phyloP scores from a whole-genome alignment of 2,797 vertebrate genomes.

The Sebastes matsubarae region DNA sequence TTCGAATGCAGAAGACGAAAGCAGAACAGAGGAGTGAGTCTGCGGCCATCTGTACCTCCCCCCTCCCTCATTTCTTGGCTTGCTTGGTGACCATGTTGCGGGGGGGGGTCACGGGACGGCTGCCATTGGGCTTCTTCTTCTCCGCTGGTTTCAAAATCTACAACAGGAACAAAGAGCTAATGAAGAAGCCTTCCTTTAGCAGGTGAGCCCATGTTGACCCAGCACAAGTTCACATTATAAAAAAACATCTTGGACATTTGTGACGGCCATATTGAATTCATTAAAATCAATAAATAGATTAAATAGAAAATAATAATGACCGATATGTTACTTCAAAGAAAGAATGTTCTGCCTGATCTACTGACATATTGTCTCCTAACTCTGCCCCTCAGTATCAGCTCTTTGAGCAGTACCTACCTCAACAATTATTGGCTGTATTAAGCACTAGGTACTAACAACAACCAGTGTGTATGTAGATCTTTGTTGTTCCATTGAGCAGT shows the following conservation, averaged over 20 bases:
- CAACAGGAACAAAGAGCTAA: slow-evolving; percentile 21
- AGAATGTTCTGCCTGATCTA: not conserved
- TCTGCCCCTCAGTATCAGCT: no score
- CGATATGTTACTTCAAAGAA: not conserved
- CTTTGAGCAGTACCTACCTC: no score
- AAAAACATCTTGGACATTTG: not conserved
- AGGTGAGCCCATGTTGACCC: not conserved
- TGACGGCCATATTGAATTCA: not conserved
- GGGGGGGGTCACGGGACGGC: slow-evolving; percentile 95
- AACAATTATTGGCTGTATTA: not conserved
- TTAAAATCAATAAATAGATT: not conserved
- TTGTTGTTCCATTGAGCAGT: not conserved
- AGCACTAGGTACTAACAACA: not conserved
- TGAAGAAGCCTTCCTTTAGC: not conserved
- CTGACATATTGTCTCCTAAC: not conserved
- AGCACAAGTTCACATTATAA: not conserved
- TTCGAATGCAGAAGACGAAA: slow-evolving; percentile 72
- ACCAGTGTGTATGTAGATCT: not conserved
- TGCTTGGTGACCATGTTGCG: slow-evolving; percentile 99
- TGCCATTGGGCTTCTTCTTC: slow-evolving; percentile 98
- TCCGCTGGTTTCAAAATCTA: slow-evolving; percentile 99
- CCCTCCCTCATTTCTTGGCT: slow-evolving; percentile 91
- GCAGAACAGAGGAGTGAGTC: slow-evolving; percentile 56
- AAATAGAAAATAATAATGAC: not conserved
- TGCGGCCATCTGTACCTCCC: slow-evolving; percentile 34